Evolutionary conservation across 37 sponge, comb jelly and placozoan genomes (phyloP), one percentile per base, ranked within the genome.

Genomic region (Halichondria panicea): DNA sequence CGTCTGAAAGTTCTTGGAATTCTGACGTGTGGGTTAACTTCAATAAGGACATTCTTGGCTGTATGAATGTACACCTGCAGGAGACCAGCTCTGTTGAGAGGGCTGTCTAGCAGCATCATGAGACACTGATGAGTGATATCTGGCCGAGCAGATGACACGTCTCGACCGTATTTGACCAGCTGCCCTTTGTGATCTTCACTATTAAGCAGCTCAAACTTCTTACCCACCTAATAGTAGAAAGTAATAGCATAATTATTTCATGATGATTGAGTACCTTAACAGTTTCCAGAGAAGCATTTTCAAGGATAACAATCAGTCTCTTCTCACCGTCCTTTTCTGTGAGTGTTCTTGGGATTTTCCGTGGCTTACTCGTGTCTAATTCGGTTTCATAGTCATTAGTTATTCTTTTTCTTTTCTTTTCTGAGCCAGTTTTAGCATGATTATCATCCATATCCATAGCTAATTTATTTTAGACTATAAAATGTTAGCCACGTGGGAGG

Each of bases 81-180:
- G 64, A 84, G 78, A 30, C 99, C 99, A 56, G 99, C 99, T 74
- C 90, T 75, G 62, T 99, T 99, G 54, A 99, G 82, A 21, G 99
- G 99, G 61, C 97, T 95, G 62, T 99, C 99, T n/a, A 99, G 84
- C 31, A 99, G 55, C 99, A 99, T 99, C 82, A 99, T 66, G 56
- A 99, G 55, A 77, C 99, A 99, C 85, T 99, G 99, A 50, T 99
- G 99, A 27, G 94, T 77, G 37, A 99, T 99, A 52, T 99, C 99
- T 7, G 99, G 99, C 19, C 99, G 79, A 15, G 89, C 81, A n/a
- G 81, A 76, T 0, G 91, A 74, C 15, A 84, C 78, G 33, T 91
- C 96, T 37, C 87, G 68, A 6, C 93, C 93, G 43, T 84, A 70
- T 43, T 95, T 93, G 40, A 67, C 57, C 64, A 95, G 57, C 56